Base-by-base conservation (phyloP, 2,797 vertebrate species). In the Acanthurus tractus region DNA sequence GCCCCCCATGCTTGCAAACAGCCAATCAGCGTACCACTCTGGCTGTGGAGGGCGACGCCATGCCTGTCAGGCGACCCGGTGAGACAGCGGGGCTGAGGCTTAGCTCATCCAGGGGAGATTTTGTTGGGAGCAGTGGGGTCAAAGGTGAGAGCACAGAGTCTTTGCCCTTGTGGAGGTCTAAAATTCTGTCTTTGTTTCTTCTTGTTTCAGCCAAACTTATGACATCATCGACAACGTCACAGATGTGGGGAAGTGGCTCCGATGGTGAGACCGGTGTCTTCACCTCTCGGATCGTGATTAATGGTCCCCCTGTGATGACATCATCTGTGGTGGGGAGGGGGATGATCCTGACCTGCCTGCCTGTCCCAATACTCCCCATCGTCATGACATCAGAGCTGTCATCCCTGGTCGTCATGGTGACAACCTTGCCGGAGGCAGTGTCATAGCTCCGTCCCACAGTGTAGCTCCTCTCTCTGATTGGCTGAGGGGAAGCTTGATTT, bases 391-490 rank as follows among this genome's bases (percentile, higher is more conserved):
- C 15, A 0, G 64, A 22, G 50, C 2, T 45, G 55, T 91, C 93
- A 18, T 88, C 71, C 75, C 87, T 95, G 53, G 92, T 93, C 1
- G 93, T 95, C 96, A 97, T 95, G 45, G 95, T 96, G 58, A 97
- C 86, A n/a, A 97, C 95, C 92, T 90, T 97, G 57, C 96, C 97
- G 0, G 96, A 97, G 10, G 94, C 4, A 0, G 96, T 96, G 86
- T 97, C 96, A 8, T 97, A 98, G 70, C 96, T 96, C 86, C 92
- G 96, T 78, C 96, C 96, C 61, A 97, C 85, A 0, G 95, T 93
- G 85, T 95, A 94, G 65, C 87, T 86, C 92, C 96, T 97, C 90
- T 96, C 94, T 78, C 89, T 95, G 89, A 88, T 88, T 78, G 86
- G 90, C 76, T 90, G 92, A 92, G 84, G 85, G 59, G 52, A 62